These are phyloP conservation scores for Drosophila maculinotata DNA, from an alignment of 2,888 invertebrate species.

Conservation along the genomic window DNA sequence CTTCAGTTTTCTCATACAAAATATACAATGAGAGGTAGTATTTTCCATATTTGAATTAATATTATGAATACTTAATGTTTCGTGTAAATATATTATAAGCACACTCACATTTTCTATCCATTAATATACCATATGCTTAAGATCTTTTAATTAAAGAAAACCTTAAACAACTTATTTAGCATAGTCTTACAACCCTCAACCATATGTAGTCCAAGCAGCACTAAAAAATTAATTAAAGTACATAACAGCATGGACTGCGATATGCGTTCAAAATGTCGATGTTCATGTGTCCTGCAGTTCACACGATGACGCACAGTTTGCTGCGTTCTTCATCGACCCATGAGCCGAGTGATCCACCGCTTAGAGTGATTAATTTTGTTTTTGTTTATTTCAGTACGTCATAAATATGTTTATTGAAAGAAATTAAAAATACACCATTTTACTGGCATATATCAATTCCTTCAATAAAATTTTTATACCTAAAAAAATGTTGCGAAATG, in stretches of 20 bases:
- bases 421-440: slow-evolving; percentile 52
- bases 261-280: slow-evolving; percentile 87
- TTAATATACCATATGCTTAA: slow-evolving; percentile 53
- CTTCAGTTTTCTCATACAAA: slow-evolving; percentile 20
- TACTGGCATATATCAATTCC: slow-evolving; percentile 51
- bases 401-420: slow-evolving; percentile 38
- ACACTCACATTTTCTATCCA: slow-evolving; percentile 21
- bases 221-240: slow-evolving; percentile 49
- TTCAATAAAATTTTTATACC: slow-evolving; percentile 37
- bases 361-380: slow-evolving; percentile 30
- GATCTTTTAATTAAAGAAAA: slow-evolving; percentile 18
- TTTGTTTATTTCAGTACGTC: slow-evolving; percentile 31
- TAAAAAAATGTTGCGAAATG: slow-evolving; percentile 35
- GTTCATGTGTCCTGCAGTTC: slow-evolving; percentile 87
- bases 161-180: slow-evolving; percentile 50
- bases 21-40: slow-evolving; percentile 11
- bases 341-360: slow-evolving; percentile 65
- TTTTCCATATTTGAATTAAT: slow-evolving; percentile 28
- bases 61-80: slow-evolving; percentile 22
- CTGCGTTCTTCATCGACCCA: slow-evolving; percentile 85
- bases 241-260: slow-evolving; percentile 62
- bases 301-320: slow-evolving; percentile 84
- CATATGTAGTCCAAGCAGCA: slow-evolving; percentile 69
- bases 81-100: not conserved
- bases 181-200: slow-evolving; percentile 67